phyloP scores from a whole-genome alignment of 2,797 vertebrate species.

The Takifugu ocellatus region DNA sequence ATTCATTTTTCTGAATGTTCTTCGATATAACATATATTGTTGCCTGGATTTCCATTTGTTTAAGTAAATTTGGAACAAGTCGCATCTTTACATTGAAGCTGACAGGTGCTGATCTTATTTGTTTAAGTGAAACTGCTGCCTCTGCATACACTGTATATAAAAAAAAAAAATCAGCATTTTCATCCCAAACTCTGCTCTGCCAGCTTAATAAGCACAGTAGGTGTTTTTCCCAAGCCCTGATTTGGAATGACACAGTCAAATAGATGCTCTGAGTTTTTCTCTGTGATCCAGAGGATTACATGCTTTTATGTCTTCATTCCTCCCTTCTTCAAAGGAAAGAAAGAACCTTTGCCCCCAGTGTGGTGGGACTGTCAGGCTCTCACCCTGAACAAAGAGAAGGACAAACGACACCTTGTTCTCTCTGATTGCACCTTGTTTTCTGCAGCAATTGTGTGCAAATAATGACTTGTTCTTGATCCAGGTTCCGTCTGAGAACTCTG shows the following conservation, averaged over 20 bases:
- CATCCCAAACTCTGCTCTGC: not conserved
- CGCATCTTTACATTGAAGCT: not conserved
- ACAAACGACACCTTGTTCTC: conserved; percentile 10
- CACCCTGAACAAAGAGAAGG: conserved; percentile 19
- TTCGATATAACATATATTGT: no score
- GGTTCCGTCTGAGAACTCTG: conserved; percentile 32
- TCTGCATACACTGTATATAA: not conserved
- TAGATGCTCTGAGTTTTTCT: conserved; percentile 21
- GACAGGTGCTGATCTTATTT: not conserved
- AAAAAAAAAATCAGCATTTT: not conserved
- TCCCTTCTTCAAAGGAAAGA: conserved; percentile 13
- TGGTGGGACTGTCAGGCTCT: conserved; percentile 20
- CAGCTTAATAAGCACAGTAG: conserved; percentile 15
- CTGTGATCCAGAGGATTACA: conserved; percentile 21
- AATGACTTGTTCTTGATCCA: conserved; percentile 10
- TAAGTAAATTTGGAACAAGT: no score
- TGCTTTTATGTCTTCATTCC: conserved; percentile 32
- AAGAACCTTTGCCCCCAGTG: conserved; percentile 21
- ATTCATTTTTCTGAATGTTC: no score
- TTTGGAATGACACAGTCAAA: conserved; percentile 20
- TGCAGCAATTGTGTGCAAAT: conserved; percentile 26
- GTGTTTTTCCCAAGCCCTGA: conserved; percentile 6
- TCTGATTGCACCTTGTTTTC: conserved; percentile 17
- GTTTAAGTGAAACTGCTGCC: not conserved
- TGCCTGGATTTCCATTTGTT: no score